A percentile compares a stretch with the other conserved stretches of the same genome.
Evolutionary conservation across 2,113 vertebrate genomes (phyloP).

Genomic region (Vulpes ferrilata): DNA sequence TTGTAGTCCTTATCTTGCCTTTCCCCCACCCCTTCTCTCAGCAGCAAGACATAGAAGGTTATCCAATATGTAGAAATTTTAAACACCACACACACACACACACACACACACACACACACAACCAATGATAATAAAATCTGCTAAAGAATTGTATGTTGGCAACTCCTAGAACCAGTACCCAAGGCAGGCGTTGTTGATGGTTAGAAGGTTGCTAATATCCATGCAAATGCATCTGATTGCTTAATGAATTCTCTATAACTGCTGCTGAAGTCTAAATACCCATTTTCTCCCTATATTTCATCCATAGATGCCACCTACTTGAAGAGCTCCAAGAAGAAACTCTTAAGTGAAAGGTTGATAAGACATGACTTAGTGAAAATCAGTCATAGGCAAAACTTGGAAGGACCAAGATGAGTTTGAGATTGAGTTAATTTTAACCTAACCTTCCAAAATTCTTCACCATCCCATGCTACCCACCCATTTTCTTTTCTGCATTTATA

Average conservation of each 20-base stretch:
- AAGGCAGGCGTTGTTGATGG: neutral
- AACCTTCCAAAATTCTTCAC: conserved; percentile 30
- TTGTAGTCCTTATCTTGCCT: conserved; percentile 35
- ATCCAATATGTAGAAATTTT: neutral
- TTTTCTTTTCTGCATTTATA: neutral
- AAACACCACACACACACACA: neutral
- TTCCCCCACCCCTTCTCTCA: conserved; percentile 8
- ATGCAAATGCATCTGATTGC: neutral
- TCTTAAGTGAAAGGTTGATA: conserved; percentile 23
- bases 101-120: neutral
- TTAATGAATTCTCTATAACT: conserved; percentile 23
- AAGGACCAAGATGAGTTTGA: conserved; percentile 29
- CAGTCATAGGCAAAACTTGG: conserved; percentile 23
- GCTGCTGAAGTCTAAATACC: neutral
- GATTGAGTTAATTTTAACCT: conserved; percentile 21
- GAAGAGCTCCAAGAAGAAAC: conserved; percentile 27
- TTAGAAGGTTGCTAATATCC: conserved; percentile 47
- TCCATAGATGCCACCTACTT: neutral
- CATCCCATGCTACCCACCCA: neutral
- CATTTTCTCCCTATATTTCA: neutral
- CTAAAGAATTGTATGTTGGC: conserved; percentile 54
- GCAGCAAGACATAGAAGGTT: conserved; percentile 10
- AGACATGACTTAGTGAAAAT: conserved; percentile 45
- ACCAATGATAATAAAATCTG: conserved; percentile 39
- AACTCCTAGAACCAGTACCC: neutral